phyloP scores from a whole-genome alignment of 2,113 vertebrate species.

The Bufo gargarizans region DNA sequence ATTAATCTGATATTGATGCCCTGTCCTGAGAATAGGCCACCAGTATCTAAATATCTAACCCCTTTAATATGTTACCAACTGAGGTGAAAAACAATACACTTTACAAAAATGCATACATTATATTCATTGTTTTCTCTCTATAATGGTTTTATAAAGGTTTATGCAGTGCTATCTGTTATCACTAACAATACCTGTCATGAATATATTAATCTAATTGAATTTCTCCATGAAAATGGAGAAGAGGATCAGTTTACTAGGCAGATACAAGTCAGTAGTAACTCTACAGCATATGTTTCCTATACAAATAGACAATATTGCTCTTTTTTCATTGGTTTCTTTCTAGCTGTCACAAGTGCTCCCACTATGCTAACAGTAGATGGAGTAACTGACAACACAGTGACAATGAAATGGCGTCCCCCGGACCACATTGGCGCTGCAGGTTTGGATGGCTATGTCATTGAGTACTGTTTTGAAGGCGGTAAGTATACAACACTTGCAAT shows the following conservation, averaged over 20 bases:
- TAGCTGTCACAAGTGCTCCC: constrained; percentile 96
- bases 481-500: constrained; percentile 68
- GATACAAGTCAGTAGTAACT: not conserved
- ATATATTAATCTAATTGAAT: too few species aligned
- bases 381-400: constrained; percentile 88
- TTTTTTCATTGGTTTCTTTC: constrained; percentile 42
- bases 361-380: constrained; percentile 90
- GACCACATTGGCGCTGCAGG: constrained; percentile 96
- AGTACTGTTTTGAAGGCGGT: constrained; percentile 98
- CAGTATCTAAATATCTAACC: too few species aligned
- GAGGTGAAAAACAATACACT: too few species aligned
- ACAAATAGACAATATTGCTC: not conserved
- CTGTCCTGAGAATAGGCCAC: too few species aligned
- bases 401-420: constrained; percentile 95
- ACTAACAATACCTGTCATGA: not conserved
- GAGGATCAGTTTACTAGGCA: not conserved
- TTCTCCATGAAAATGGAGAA: not conserved
- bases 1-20: too few species aligned
- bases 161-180: not conserved
- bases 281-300: not conserved
- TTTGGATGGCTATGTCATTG: constrained; percentile 91
- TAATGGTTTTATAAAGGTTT: not conserved
- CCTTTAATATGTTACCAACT: too few species aligned
- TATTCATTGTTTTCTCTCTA: not conserved
- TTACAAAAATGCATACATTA: too few species aligned